These are phyloP conservation scores for Drosophila tanythrix DNA, from an alignment of 2,888 invertebrate genomes.

Conservation along the genomic window DNA sequence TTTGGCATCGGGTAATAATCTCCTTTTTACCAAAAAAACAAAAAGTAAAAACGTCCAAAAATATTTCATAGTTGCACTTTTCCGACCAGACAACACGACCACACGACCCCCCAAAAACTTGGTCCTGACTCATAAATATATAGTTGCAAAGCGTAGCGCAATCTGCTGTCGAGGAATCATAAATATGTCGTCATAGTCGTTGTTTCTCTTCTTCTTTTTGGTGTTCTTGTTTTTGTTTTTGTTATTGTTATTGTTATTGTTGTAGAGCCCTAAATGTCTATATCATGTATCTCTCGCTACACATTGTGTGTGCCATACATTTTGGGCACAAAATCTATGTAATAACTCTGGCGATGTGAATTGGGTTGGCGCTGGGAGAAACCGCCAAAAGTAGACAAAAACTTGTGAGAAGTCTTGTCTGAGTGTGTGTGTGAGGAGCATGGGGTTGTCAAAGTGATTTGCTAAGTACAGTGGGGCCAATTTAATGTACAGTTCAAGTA, in stretches of 20 bases:
- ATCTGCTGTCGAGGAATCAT: constrained; percentile 54
- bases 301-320: constrained; percentile 56
- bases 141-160: constrained; percentile 48
- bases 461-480: constrained; percentile 37
- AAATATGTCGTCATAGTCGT: constrained; percentile 71
- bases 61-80: constrained; percentile 79
- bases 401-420: constrained; percentile 34
- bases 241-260: constrained; percentile 6
- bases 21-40: constrained; percentile 52
- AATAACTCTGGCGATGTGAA: constrained; percentile 57
- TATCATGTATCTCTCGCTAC: constrained; percentile 53
- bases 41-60: constrained; percentile 34
- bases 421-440: background rate
- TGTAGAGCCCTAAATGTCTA: constrained; percentile 54
- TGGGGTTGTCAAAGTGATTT: constrained; percentile 32
- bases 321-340: constrained; percentile 75
- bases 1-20: constrained; percentile 75
- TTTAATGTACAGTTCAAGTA: background rate
- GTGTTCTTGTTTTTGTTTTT: constrained; percentile 8
- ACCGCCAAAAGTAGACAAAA: constrained; percentile 52
- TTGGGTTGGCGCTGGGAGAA: constrained; percentile 23
- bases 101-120: constrained; percentile 4
- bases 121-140: constrained; percentile 56
- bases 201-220: constrained; percentile 9
- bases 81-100: constrained; percentile 25